Percentiles rank a stretch among this genome's conserved stretches.
These are phyloP conservation scores for Myotis lucifugus DNA, from an alignment of 2,113 vertebrate genomes.

Conservation along the genomic window DNA sequence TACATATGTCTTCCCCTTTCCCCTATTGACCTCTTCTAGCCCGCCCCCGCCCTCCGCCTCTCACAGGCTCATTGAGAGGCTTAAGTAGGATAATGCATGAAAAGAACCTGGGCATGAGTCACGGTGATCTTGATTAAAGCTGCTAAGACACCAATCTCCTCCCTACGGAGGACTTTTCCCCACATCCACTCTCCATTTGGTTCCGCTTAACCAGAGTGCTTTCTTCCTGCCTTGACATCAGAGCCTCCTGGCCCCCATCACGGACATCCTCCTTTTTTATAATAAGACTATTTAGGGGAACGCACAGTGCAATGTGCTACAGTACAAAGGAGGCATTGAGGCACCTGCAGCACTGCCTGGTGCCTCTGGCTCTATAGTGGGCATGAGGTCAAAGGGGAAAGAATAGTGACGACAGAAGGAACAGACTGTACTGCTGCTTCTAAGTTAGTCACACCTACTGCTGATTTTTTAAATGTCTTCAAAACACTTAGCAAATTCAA, in stretches of 20 bases:
- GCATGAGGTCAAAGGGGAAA: constrained; percentile 47
- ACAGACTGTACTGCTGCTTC: constrained; percentile 55
- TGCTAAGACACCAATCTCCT: not conserved
- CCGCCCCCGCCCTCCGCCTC: too few species aligned
- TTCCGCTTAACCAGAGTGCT: not conserved
- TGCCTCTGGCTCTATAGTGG: not conserved
- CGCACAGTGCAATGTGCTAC: not conserved
- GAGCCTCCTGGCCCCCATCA: constrained; percentile 72
- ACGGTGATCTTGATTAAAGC: not conserved
- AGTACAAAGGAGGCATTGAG: constrained; percentile 24
- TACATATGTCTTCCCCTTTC: too few species aligned
- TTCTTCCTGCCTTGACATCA: not conserved
- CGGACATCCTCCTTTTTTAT: constrained; percentile 73
- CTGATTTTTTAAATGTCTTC: constrained; percentile 49
- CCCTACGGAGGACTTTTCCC: not conserved
- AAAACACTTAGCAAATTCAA: not conserved
- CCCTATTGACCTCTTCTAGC: too few species aligned
- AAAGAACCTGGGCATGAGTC: not conserved
- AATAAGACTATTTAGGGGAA: constrained; percentile 30
- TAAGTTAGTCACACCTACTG: constrained; percentile 52
- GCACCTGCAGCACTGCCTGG: not conserved
- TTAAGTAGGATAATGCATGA: not conserved
- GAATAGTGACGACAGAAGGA: constrained; percentile 65
- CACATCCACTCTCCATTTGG: not conserved
- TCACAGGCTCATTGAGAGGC: not conserved